Base-by-base conservation (phyloP, 1,140 invertebrate genomes). In the Drosophila repletoides region DNA sequence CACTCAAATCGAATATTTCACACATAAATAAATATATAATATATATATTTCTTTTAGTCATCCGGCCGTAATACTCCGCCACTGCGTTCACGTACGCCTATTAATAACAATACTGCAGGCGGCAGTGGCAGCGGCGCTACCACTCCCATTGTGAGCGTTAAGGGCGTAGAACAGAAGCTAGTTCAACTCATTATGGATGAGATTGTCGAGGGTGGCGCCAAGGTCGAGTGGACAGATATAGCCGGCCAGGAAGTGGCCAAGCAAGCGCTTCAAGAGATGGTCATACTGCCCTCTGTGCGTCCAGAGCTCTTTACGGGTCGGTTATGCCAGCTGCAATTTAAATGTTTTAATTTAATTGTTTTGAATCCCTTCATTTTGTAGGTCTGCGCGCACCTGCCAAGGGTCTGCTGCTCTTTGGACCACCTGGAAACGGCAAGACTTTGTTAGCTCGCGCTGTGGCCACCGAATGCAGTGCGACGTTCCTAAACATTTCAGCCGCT, bases 401-500 rank as follows among this genome's bases (percentile, higher is more conserved):
- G 91, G 98, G 98, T 15, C 90, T 99, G 4, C 91, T 99, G 1
- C 91, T 99, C 0, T 99, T 99, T 92, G 98, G 98, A 14, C 98
- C 98, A 6, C 98, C 98, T 17, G 90, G 90, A 0, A 92, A 92
- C 76, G 93, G 97, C 33, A 99, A 99, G 91, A 99, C 98, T 0
- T 91, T 99, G 56, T 92, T 99, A 46, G 96, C 95, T 0, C 93
- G 96, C 29, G 96, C 97, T 46, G 97, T 99, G 10, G 97, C 98
- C 1, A 97, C 96, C 9, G 96, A 99, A 90, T 95, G 95, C 77
- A 94, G 94, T 31, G 97, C 98, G 2, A 99, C 98, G 0, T 99
- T 99, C 91, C 99, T 99, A 90, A 97, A 96, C 40, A 99, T 99
- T 84, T 98, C 97, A 70, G 98, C 98, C 6, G 98, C 98, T 5